Conservation (phyloP, 1,140 invertebrate genomes). For the Halesus radiatus region DNA sequence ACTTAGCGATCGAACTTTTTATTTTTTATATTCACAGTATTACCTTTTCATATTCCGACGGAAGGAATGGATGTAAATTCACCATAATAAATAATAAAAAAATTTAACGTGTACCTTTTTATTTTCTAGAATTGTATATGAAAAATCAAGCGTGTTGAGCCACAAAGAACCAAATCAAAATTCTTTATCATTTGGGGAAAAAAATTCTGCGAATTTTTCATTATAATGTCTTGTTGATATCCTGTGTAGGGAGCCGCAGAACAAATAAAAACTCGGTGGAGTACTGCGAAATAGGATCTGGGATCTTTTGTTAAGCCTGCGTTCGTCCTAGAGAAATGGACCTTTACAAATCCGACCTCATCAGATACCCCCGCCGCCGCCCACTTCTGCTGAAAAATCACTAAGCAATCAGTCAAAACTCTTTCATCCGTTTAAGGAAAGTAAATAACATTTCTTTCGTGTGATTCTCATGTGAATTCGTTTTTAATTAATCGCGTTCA, state of each 20-base stretch:
- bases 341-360: slow-evolving; percentile 32
- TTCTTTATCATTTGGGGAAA: background rate
- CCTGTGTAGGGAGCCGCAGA: background rate
- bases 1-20: no score
- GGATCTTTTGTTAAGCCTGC: slow-evolving; percentile 8
- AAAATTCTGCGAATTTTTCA: background rate
- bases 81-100: no score
- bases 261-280: background rate
- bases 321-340: slow-evolving; percentile 9
- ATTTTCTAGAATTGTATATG: background rate
- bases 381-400: slow-evolving; percentile 5
- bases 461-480: no score
- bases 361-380: background rate
- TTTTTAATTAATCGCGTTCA: no score
- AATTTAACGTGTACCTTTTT: background rate
- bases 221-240: slow-evolving; percentile 17
- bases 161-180: background rate
- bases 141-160: background rate
- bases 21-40: no score
- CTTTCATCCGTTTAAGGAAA: background rate
- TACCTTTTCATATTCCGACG: no score
- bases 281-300: background rate
- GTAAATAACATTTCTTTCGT: no score
- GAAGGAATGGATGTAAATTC: background rate
- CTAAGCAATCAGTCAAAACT: slow-evolving; percentile 11